phyloP scores from a whole-genome alignment of 1,140 invertebrate genomes.

The Hestina assimilis region DNA sequence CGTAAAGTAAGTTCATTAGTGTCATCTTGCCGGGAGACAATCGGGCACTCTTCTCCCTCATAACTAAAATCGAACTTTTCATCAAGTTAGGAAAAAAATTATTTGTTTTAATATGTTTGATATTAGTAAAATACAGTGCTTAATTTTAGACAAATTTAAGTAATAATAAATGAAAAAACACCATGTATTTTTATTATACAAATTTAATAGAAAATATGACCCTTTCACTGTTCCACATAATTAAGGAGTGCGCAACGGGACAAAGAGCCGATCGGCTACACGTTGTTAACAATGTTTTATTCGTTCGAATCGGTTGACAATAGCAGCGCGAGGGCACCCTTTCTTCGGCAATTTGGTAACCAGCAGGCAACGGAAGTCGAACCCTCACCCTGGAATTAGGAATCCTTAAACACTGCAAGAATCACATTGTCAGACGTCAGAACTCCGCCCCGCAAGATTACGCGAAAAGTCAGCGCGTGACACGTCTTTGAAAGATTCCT shows the following conservation, averaged over 20 bases:
- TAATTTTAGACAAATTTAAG: neutral
- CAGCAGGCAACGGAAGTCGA: slow-evolving; percentile 70
- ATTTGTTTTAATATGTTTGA: too few species aligned
- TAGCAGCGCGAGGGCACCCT: slow-evolving; percentile 59
- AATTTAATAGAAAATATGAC: slow-evolving; percentile 77
- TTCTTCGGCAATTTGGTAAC: slow-evolving; percentile 72
- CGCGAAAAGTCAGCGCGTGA: slow-evolving; percentile 27
- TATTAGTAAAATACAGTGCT: neutral
- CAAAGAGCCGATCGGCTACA: slow-evolving; percentile 70
- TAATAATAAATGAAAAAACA: slow-evolving; percentile 31
- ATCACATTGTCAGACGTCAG: slow-evolving; percentile 48
- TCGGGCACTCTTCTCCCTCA: too few species aligned
- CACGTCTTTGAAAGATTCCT: slow-evolving; percentile 22
- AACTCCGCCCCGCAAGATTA: slow-evolving; percentile 63
- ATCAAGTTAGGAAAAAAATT: too few species aligned
- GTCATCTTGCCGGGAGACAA: too few species aligned
- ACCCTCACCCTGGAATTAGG: slow-evolving; percentile 63
- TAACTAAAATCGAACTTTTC: too few species aligned
- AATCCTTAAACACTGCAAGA: slow-evolving; percentile 59
- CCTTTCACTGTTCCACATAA: slow-evolving; percentile 74
- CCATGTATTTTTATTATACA: slow-evolving; percentile 55
- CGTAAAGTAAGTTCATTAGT: too few species aligned
- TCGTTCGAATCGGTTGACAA: slow-evolving; percentile 73
- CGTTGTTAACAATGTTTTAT: slow-evolving; percentile 68
- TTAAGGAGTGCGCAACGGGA: slow-evolving; percentile 69